Percentiles rank a stretch among this genome's conserved stretches.
phyloP scores from a whole-genome alignment of 53 echinoderm and acorn worm genomes.

The Arbacia lixula region DNA sequence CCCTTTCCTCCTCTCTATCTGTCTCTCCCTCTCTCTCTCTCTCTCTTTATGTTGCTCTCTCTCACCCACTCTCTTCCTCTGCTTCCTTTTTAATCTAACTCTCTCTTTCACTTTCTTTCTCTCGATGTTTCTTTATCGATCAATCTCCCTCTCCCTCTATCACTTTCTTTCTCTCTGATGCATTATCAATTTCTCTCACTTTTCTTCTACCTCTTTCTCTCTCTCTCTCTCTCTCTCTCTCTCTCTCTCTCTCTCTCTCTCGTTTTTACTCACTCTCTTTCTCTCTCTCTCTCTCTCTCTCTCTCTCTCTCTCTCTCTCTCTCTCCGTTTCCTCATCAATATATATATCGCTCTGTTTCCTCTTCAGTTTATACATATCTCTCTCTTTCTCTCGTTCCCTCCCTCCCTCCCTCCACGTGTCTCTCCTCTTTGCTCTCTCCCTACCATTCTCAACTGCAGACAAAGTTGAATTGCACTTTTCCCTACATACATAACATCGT shows the following conservation, averaged over 20 bases:
- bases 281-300: too few species aligned
- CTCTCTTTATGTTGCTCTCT: background rate
- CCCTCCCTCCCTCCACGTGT: too few species aligned
- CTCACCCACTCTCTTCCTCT: background rate
- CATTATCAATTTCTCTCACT: background rate
- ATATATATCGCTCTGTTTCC: background rate
- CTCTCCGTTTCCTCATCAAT: background rate
- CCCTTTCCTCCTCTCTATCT: background rate
- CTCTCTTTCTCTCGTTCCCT: too few species aligned
- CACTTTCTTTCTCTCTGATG: background rate
- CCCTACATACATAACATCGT: too few species aligned
- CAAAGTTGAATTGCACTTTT: too few species aligned
- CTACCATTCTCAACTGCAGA: too few species aligned
- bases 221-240: background rate
- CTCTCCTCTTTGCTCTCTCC: too few species aligned
- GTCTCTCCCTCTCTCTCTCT: background rate
- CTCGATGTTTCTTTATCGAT: background rate
- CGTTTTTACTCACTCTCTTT: too few species aligned
- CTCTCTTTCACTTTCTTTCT: background rate
- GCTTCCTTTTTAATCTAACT: background rate
- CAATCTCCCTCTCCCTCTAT: background rate
- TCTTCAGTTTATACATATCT: too few species aligned
- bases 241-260: background rate
- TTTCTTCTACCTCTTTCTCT: background rate
- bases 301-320: background rate